phyloP scores from a whole-genome alignment of 2,888 invertebrate genomes.

The Chironomus riparius region DNA sequence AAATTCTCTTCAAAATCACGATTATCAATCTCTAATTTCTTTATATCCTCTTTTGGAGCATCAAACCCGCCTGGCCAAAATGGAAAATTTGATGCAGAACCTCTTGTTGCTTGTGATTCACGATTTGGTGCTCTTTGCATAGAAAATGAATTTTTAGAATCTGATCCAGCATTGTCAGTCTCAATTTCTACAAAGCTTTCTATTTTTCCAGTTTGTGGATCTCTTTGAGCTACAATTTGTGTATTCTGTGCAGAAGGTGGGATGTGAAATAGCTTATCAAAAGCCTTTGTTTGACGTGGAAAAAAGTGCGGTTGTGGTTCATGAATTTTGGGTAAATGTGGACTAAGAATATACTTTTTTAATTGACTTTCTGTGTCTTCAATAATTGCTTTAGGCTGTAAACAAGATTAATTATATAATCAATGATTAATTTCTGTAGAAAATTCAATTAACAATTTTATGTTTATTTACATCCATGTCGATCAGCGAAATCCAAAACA shows the following conservation, averaged over 20 bases:
- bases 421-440: too few species aligned
- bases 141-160: constrained; percentile 66
- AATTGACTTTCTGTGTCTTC: constrained; percentile 30
- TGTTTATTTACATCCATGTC: too few species aligned
- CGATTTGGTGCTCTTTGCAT: constrained; percentile 69
- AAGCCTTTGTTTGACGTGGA: constrained; percentile 31
- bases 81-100: constrained; percentile 70
- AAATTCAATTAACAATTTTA: too few species aligned
- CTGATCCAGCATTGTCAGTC: constrained; percentile 51
- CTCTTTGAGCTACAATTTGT: constrained; percentile 45
- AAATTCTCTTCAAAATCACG: constrained; percentile 43
- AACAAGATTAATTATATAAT: too few species aligned
- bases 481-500: too few species aligned
- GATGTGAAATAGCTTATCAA: constrained; percentile 27
- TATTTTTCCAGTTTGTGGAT: constrained; percentile 67
- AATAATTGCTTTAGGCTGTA: constrained; percentile 7
- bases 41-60: constrained; percentile 45
- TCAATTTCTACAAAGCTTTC: constrained; percentile 56
- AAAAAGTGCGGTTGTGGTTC: constrained; percentile 38
- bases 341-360: constrained; percentile 37
- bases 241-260: constrained; percentile 34
- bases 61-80: constrained; percentile 83
- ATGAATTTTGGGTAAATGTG: constrained; percentile 37
- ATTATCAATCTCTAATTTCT: constrained; percentile 39
- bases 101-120: constrained; percentile 59